Evolutionary conservation across 1,140 invertebrate genomes (phyloP), one percentile per base, ranked within the genome.

Genomic region (Notospermus geniculatus): DNA sequence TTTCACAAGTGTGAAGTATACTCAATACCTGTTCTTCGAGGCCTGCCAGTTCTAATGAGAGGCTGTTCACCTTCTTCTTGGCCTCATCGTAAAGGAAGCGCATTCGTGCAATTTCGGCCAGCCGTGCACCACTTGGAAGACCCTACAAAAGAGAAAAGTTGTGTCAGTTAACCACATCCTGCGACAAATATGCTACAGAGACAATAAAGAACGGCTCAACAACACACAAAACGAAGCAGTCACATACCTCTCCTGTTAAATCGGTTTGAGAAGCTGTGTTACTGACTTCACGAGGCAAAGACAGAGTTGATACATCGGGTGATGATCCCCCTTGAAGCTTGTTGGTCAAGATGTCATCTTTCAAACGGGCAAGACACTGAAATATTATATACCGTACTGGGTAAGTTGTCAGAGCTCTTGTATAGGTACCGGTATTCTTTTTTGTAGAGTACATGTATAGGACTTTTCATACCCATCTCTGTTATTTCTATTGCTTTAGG

Each of bases 41-140:
- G 76, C 94, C 91, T 0, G 93, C 93, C 62, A 98, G 76, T 73
- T 95, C 90, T 70, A 93, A 90, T 68, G 84, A 83, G 60, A 96
- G 91, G 59, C 88, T 86, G 75, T 93, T 91, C 66, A 97, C 90
- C 68, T 88, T 85, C 73, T 92, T 93, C 39, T 93, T 85, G 60
- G 92, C 90, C 74, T 95, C 93, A 77, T 96, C 92, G 78, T 97
- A 97, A 76, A 96, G 91, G 39, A 97, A 80, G 68, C 93, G 87
- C 82, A 95, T 91, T 70, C 93, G 86, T 19, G 94, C 92, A 89
- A 97, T 95, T 82, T 97, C 94, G n/a, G 94, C 94, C 63, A 96
- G 82, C 62, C 91, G 84, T 0, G 91, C 92, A 32, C 92, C 92
- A 50, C 93, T 89, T 23, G 92, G 91, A 30, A 92, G 88, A 50